Base-by-base conservation (phyloP, 1,140 invertebrate genomes). In the Drosophila nigrodunni region DNA sequence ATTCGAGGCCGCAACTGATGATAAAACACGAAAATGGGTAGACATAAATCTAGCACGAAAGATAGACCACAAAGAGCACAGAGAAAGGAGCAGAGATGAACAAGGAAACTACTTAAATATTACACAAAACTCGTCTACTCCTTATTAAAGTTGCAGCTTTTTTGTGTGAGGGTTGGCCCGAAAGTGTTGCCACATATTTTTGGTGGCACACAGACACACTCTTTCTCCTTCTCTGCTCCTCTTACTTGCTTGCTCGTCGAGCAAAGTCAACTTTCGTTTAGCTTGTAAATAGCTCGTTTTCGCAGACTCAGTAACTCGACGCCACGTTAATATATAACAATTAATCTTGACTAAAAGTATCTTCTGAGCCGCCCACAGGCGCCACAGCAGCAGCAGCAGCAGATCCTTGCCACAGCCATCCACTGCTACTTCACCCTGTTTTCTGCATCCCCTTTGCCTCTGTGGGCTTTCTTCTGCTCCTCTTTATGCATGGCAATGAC, bases 211-310 rank as follows among this genome's bases (percentile, higher is more conserved):
- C 25, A 30, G 4, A 30, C 25, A 30, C 25, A 30, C 25, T 34
- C 39, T 43, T 13, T n/a, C 78, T 68, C 62, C 59, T 52, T 49
- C 58, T 41, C 60, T 11, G 21, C 18, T 21, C 47, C 25, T 34
- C 41, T 64, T 7, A 54, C 41, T n/a, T 6, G 41, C 7, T 41
- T 70, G 60, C 72, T 73, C 80, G 78, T 89, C 81, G 79, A 70
- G 66, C 80, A 89, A 89, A 89, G 85, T 89, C 85, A 80, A 91
- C 83, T 91, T 91, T 91, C 89, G 85, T 91, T 91, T 91, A 91
- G 89, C 89, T 91, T 91, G 89, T 91, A 91, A 91, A 91, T 91
- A 91, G 89, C 89, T 91, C 88, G 85, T 91, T 91, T 91, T 89
- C 85, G 85, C 85, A 89, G 85, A 89, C 85, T 89, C 83, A 77